Evolutionary conservation across 2,888 invertebrate genomes (phyloP), one percentile per base, ranked within the genome.

Genomic region (Maniola hyperantus): DNA sequence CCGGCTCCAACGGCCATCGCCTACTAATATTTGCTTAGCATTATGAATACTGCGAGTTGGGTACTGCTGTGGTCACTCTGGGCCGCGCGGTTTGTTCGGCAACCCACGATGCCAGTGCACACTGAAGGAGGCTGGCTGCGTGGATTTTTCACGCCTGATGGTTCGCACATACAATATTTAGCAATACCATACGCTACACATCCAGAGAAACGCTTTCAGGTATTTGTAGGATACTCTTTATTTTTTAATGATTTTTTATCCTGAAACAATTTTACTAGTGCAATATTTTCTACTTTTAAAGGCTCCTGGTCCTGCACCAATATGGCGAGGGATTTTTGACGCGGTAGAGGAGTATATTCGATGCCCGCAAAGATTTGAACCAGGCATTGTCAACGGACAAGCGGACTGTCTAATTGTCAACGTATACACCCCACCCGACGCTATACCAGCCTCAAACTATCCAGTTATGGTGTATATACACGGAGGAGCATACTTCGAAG

Each of bases 391-490:
- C 5, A 69, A 79, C 0, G 91, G 91, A 0, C 78, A 76, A 68
- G 74, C 77, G 53, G 76, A 90, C 58, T 91, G 91, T 64, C 76
- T 90, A 6, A 75, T 72, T 4, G 77, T 91, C 6, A 89, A 91
- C 48, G 80, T 92, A 0, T 84, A 80, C 69, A 84, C 85, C 0
- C 89, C 91, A 2, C 50, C 82, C 0, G 73, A 81, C 18, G 68
- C 75, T 0, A 20, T 61, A 1, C 51, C 73, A 0, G 67, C 71
- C 2, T 72, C 75, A 5, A 75, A 72, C 6, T 74, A 88, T 15
- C 87, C 91, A 0, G 89, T 91, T 10, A 91, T 91, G 90, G 80
- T 87, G 5, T 90, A 79, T 66, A 80, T 91, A 1, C 91, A 91
- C 39, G 91, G 91, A 6, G 91, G 91, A 67, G 91, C 85, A 0